These are phyloP conservation scores for Diachasma alloeum DNA, from an alignment of 1,140 invertebrate genomes.

Conservation along the genomic window DNA sequence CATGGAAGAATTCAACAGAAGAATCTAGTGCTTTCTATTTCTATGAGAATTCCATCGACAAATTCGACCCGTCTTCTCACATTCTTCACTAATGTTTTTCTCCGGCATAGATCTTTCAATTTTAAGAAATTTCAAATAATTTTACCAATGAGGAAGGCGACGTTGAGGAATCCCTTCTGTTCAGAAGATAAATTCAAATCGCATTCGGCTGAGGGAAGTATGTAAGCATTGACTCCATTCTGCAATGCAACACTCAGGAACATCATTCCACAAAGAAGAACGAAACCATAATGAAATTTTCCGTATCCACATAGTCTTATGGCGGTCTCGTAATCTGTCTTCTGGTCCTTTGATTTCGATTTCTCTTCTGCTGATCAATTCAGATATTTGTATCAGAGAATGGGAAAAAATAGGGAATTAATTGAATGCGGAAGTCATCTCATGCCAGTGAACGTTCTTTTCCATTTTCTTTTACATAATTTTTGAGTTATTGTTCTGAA, in stretches of 20 bases:
- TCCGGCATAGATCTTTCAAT: too few species aligned
- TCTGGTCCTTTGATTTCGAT: background rate
- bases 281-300: slow-evolving; percentile 49
- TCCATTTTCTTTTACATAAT: background rate
- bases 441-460: background rate
- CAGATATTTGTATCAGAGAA: background rate
- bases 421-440: too few species aligned
- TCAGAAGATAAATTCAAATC: slow-evolving; percentile 66
- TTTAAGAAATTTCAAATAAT: background rate
- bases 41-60: too few species aligned
- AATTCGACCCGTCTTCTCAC: too few species aligned
- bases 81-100: too few species aligned
- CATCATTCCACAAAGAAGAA: slow-evolving; percentile 49
- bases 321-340: slow-evolving; percentile 5
- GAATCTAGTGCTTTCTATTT: too few species aligned
- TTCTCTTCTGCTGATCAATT: background rate
- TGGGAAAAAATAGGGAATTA: too few species aligned
- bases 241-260: slow-evolving; percentile 69
- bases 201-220: slow-evolving; percentile 66
- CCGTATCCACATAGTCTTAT: slow-evolving; percentile 37
- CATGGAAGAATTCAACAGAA: too few species aligned
- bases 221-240: slow-evolving; percentile 70
- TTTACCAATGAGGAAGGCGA: slow-evolving; percentile 67
- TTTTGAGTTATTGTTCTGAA: background rate
- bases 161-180: slow-evolving; percentile 67